Evolutionary conservation across 2,888 invertebrate genomes (phyloP), one percentile per base, ranked within the genome.

Genomic region (Drosophila phalerata): DNA sequence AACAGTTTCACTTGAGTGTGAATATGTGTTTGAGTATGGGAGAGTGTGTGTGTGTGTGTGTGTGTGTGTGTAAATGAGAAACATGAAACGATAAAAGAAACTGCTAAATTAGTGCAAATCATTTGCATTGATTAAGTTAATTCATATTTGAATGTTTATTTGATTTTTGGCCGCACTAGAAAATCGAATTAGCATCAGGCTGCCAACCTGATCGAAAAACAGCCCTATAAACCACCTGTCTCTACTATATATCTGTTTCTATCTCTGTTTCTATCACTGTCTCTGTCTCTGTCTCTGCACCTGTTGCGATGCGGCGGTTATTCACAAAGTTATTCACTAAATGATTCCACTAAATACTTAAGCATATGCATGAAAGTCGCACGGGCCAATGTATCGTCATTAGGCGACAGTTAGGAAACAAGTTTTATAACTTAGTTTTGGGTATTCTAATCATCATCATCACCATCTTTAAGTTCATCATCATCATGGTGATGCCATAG

Each of bases 51-150:
- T 22, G 13, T 38, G 17, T 6, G 13, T 42, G 40, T 25, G 30
- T 19, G 30, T 49, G 32, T 15, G 49, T 38, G 17, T 34, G 22
- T 13, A 65, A 55, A 69, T 34, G 56, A 49, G 51, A 79, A 69
- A 65, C 58, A 53, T 25, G 56, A 70, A 69, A 55, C 63, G 56
- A 68, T 75, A 60, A 60, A 60, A 73, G 53, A 76, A 68, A 73
- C 69, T 61, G 66, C 68, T 68, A 87, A 83, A 87, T 87, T 85
- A 85, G 83, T 87, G 82, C 88, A 87, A 81, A 79, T 68, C 74
- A 87, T 83, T 83, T 85, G 83, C 85, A 87, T 83, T 84, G 82
- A 81, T 87, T 81, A 84, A 77, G 61, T 70, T 79, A 66, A 81
- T 79, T 79, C 76, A 79, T 73, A 77, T 77, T 67, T 66, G 71